Evolutionary conservation across 2,888 invertebrate genomes (phyloP).

Genomic region (Diabrotica balteata): DNA sequence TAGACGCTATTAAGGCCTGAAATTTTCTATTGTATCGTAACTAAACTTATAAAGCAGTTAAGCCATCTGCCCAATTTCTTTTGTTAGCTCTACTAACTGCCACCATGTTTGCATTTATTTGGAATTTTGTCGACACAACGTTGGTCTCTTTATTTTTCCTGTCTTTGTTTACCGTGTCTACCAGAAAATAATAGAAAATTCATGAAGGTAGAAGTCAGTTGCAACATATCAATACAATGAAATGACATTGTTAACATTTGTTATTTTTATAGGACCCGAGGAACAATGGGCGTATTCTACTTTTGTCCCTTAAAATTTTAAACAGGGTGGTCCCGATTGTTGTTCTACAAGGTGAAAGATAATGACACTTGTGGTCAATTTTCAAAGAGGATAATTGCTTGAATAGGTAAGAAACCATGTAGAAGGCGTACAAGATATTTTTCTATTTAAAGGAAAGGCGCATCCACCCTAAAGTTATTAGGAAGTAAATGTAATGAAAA

Average conservation of each 20-base stretch:
- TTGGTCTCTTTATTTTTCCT: conserved; percentile 33
- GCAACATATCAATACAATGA: conserved; percentile 35
- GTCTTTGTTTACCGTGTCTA: conserved; percentile 25
- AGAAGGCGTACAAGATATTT: too few species aligned
- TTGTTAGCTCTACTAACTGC: conserved; percentile 24
- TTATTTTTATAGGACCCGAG: conserved; percentile 26
- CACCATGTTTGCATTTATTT: conserved; percentile 37
- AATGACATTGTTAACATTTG: conserved; percentile 34
- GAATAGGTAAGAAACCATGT: too few species aligned
- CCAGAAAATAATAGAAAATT: conserved; percentile 22
- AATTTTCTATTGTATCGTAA: conserved; percentile 5
- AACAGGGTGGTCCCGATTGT: conserved; percentile 24
- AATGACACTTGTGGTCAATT: too few species aligned
- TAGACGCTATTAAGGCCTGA: not conserved
- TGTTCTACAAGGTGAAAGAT: too few species aligned
- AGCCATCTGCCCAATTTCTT: conserved; percentile 33
- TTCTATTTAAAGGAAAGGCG: too few species aligned
- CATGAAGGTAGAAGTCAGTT: conserved; percentile 28
- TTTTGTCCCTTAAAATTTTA: not conserved
- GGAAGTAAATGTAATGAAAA: too few species aligned
- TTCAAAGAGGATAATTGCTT: too few species aligned
- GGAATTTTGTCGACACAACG: conserved; percentile 34
- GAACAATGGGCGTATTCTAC: conserved; percentile 20
- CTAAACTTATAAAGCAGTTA: not conserved
- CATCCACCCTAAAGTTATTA: too few species aligned